phyloP scores from a whole-genome alignment of 2,888 invertebrate species.

The Ophion obscuratus region DNA sequence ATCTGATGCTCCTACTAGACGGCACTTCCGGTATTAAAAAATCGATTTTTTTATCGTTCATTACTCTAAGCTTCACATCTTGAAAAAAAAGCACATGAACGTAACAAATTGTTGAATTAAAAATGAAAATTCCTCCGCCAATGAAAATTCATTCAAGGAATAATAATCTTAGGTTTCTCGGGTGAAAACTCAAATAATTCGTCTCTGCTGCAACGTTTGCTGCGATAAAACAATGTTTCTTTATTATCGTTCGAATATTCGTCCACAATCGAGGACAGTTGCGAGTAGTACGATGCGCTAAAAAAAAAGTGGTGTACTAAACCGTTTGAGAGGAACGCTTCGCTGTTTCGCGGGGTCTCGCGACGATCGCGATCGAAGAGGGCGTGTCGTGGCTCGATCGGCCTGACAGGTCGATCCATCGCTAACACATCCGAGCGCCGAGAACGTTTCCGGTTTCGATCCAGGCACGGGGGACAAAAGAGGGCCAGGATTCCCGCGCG shows the following conservation, averaged over 20 bases:
- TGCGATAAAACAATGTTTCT: conserved; percentile 77
- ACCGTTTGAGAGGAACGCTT: conserved; percentile 76
- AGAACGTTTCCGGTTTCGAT: conserved; percentile 41
- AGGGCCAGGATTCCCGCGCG: conserved; percentile 51
- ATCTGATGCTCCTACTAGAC: too few relatives aligned
- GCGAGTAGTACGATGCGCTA: conserved; percentile 61
- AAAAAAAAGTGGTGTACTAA: conserved; percentile 65
- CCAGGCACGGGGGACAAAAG: conserved; percentile 17
- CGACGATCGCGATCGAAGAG: conserved; percentile 56
- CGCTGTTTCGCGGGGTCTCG: conserved; percentile 48
- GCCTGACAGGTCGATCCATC: conserved; percentile 23
- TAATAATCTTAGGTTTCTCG: too few relatives aligned
- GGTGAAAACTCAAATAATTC: neutral
- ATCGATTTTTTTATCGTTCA: too few relatives aligned
- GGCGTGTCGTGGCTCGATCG: conserved; percentile 43
- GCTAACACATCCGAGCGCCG: conserved; percentile 57
- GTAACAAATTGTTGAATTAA: too few relatives aligned
- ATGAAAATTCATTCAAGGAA: too few relatives aligned
- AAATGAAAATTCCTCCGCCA: too few relatives aligned
- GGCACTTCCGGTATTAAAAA: too few relatives aligned
- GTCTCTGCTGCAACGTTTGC: conserved; percentile 16
- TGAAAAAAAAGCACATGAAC: too few relatives aligned
- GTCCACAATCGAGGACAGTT: conserved; percentile 75
- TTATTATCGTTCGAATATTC: conserved; percentile 79
- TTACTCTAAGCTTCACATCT: too few relatives aligned